Percentiles rank a stretch among this genome's conserved stretches.
phyloP scores from a whole-genome alignment of 2,797 vertebrate species.

The Xenopus petersii region DNA sequence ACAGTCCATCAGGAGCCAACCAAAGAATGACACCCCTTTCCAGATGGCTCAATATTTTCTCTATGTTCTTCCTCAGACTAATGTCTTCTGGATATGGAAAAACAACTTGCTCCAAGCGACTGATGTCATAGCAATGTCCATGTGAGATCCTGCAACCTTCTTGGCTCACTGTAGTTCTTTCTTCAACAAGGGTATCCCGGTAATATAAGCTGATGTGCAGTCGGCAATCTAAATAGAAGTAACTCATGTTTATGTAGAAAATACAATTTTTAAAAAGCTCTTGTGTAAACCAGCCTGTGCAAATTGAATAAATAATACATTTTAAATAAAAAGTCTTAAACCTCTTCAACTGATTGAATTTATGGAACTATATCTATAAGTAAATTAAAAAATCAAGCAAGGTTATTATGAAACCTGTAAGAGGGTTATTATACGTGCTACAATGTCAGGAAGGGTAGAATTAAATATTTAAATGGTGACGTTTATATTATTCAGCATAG shows the following conservation, averaged over 20 bases:
- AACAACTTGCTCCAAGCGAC: conserved; percentile 80
- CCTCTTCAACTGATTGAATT: no score
- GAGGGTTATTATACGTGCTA: no score
- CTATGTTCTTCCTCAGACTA: conserved; percentile 78
- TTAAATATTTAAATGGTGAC: no score
- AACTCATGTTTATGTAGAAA: background rate
- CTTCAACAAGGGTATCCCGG: conserved; percentile 80
- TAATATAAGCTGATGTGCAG: conserved; percentile 84
- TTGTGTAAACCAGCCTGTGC: no score
- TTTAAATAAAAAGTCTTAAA: no score
- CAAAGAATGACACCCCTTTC: conserved; percentile 87
- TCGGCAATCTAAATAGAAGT: conserved; percentile 75
- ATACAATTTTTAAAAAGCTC: no score
- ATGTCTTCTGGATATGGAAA: conserved; percentile 90
- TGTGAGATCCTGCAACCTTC: conserved; percentile 89
- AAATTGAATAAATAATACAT: no score
- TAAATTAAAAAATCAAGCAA: no score
- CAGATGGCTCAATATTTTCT: conserved; percentile 81
- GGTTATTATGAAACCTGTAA: no score
- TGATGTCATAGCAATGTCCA: conserved; percentile 74
- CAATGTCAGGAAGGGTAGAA: no score
- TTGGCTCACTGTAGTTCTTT: conserved; percentile 83
- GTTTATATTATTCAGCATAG: no score
- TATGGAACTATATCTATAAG: no score
- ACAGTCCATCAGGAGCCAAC: conserved; percentile 89